A percentile compares a stretch with the other conserved stretches of the same genome.
Conservation (phyloP, 2,113 vertebrate genomes). For the Colossoma macropomum region DNA sequence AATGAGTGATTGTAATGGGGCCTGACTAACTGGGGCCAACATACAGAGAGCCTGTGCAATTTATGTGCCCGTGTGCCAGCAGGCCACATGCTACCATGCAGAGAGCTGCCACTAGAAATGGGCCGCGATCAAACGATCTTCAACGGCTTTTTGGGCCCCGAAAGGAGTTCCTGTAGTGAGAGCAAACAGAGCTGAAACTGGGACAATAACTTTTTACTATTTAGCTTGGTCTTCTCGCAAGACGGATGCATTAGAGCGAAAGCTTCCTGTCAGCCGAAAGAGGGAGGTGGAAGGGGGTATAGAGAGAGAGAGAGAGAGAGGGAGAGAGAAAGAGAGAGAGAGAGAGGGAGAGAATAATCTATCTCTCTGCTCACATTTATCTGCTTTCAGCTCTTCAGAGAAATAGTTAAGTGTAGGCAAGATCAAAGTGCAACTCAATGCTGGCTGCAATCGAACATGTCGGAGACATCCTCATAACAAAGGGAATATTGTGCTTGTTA, state of each 20-base stretch:
- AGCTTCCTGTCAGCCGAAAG: constrained; percentile 22
- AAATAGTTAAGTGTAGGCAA: constrained; percentile 37
- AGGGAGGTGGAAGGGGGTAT: neutral
- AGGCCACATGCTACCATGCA: constrained; percentile 8
- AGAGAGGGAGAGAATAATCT: constrained; percentile 8
- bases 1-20: constrained; percentile 57
- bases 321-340: neutral
- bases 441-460: neutral
- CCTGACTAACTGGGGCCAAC: constrained; percentile 41
- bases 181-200: constrained; percentile 28
- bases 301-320: neutral
- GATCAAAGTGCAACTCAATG: constrained; percentile 29
- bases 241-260: constrained; percentile 29
- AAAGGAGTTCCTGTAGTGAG: constrained; percentile 28
- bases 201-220: constrained; percentile 43
- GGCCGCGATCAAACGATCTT: constrained; percentile 43
- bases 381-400: constrained; percentile 37
- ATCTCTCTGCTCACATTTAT: constrained; percentile 23
- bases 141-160: constrained; percentile 11
- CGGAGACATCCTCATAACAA: constrained; percentile 3
- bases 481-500: constrained; percentile 18
- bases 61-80: constrained; percentile 24
- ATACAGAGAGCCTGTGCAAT: constrained; percentile 27
- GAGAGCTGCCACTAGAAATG: constrained; percentile 17
- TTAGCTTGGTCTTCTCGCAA: constrained; percentile 35